These are phyloP conservation scores for Chaetura pelagica DNA, from an alignment of 2,113 vertebrate genomes.

Conservation along the genomic window DNA sequence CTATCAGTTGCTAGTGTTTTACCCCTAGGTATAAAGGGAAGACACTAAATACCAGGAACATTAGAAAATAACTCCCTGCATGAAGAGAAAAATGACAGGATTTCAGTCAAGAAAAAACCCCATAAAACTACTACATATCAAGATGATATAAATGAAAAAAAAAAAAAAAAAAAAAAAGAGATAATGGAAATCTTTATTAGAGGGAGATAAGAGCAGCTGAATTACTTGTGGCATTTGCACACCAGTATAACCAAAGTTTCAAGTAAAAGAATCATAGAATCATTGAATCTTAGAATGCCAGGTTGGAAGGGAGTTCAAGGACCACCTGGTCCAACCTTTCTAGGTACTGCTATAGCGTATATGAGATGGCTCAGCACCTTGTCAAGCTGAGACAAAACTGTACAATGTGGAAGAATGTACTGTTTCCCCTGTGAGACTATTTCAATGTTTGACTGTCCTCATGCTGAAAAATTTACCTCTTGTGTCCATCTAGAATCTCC, in stretches of 20 bases:
- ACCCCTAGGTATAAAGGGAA: not conserved
- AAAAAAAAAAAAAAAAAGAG: not conserved
- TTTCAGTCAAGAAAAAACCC: not conserved
- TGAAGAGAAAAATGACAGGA: fast-evolving
- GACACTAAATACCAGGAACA: not conserved
- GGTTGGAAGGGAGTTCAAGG: no score
- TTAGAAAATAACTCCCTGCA: not conserved
- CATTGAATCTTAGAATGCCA: no score
- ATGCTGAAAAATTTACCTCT: no score
- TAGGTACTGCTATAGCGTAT: no score
- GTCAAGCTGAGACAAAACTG: no score
- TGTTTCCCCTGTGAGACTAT: no score
- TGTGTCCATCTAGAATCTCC: no score
- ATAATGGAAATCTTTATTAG: not conserved
- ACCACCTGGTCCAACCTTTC: no score
- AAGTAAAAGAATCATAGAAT: not conserved
- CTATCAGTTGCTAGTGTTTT: not conserved
- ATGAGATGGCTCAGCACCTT: no score
- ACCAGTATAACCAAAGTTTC: not conserved
- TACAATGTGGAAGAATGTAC: no score
- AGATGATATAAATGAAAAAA: not conserved
- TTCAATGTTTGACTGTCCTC: no score
- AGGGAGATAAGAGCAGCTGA: not conserved
- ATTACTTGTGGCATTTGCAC: not conserved
- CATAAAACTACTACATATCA: not conserved